Base-by-base conservation (phyloP, 2,113 vertebrate species). In the Xenotilapia flavipinnis region DNA sequence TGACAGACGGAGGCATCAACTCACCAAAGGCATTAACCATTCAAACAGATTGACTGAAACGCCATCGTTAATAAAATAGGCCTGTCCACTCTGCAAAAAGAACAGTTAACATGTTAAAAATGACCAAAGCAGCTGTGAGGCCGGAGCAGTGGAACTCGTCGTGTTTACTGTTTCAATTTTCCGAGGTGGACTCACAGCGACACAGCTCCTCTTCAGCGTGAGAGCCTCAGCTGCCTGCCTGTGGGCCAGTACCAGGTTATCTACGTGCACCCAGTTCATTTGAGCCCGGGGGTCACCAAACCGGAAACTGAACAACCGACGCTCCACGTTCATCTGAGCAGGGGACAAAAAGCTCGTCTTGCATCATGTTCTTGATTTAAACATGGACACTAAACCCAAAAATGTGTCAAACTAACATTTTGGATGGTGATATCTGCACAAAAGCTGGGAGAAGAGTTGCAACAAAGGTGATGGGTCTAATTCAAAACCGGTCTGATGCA, bases 221-320 rank as follows among this genome's bases (percentile, higher is more conserved):
- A 99, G 97, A 3, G 96, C 97, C 80, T 97, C 97, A 0, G 97
- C 97, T 1, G 98, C 98, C 84, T 98, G 93, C 33, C 95, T 62
- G 51, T 98, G 98, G 3, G 97, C 98, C 94, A 96, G 93, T 13
- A 98, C 97, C 87, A 99, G 94, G 84, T 99, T 99, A 75, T 91
- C 92, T 9, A 99, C 94, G 0, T 99, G 98, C 3, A 99, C 97
- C 98, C 98, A 99, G 96, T 99, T 99, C 97, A 98, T 98, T 91
- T 83, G 93, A 7, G 96, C 95, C 58, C 85, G 81, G 12, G 92
- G 95, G 94, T 97, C 96, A 28, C 98, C 98, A 82, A 98, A 98
- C 14, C 95, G 96, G 94, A 99, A 98, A 80, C 95, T 96, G 89
- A 98, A 96, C 28, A 98, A 88, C 38, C 97, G 93, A 26, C 95